These are phyloP conservation scores for Grantiella picta DNA, from an alignment of 2,113 vertebrate genomes.

Conservation along the genomic window DNA sequence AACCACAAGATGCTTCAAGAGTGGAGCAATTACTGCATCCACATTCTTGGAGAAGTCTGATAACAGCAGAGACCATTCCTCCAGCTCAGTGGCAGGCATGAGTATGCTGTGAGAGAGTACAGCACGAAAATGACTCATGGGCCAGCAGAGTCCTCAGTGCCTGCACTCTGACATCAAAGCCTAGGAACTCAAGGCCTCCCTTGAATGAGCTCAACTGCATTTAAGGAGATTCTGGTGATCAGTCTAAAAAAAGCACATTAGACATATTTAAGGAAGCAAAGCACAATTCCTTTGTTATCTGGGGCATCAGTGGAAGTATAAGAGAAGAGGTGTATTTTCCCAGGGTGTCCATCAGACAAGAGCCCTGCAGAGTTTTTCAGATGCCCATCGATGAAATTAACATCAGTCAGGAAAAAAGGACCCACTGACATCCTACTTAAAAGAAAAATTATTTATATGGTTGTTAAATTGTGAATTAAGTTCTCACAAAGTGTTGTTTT, in stretches of 20 bases:
- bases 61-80: slow-evolving; percentile 52
- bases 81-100: background rate
- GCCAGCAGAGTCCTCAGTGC: background rate
- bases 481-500: background rate
- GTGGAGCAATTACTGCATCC: slow-evolving; percentile 35
- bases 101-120: slow-evolving; percentile 12
- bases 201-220: slow-evolving; percentile 52
- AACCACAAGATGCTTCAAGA: slow-evolving; percentile 64
- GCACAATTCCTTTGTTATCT: slow-evolving; percentile 44
- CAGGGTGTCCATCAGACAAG: background rate
- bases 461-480: background rate
- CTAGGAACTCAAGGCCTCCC: slow-evolving; percentile 55
- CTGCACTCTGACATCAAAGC: slow-evolving; percentile 53
- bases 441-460: background rate
- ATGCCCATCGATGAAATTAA: background rate
- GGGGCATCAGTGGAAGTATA: background rate
- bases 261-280: slow-evolving; percentile 29
- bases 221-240: slow-evolving; percentile 60
- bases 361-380: background rate
- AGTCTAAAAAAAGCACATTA: slow-evolving; percentile 53
- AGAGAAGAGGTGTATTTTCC: slow-evolving; percentile 48
- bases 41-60: slow-evolving; percentile 68
- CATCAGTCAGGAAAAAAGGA: background rate
- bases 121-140: slow-evolving; percentile 48
- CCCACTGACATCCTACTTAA: background rate